Percentiles rank a stretch among this genome's conserved stretches.
Conservation (phyloP, 2,113 vertebrate genomes). For the Sinocyclocheilus maitianheensis region DNA sequence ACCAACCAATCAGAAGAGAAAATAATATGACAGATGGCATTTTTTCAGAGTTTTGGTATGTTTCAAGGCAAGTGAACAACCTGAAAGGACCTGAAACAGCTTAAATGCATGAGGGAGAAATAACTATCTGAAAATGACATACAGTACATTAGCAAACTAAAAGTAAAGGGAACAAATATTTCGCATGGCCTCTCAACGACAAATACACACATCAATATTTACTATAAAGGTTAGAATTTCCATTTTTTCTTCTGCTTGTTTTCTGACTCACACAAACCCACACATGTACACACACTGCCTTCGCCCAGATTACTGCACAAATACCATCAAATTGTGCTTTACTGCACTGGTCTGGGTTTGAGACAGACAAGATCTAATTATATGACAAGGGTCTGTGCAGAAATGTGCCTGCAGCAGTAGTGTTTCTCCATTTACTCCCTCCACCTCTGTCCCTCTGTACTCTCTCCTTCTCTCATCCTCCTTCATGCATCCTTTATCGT, state of each 20-base stretch:
- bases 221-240: not conserved
- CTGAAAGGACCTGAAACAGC: not conserved
- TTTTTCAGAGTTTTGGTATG: not conserved
- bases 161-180: not conserved
- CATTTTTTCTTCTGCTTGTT: constrained; percentile 1
- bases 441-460: not conserved
- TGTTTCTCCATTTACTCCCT: constrained; percentile 2
- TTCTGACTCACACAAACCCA: not conserved
- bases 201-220: not conserved
- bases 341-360: constrained; percentile 25
- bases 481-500: not conserved
- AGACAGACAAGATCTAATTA: constrained; percentile 47
- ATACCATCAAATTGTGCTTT: constrained; percentile 25
- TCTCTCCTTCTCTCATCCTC: not conserved
- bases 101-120: not conserved
- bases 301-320: constrained; percentile 2
- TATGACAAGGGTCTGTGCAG: constrained; percentile 34
- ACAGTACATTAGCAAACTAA: not conserved
- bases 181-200: not conserved
- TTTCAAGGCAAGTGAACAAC: not conserved
- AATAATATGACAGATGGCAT: not conserved
- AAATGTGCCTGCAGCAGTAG: constrained; percentile 19
- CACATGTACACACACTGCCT: not conserved
- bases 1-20: not conserved
- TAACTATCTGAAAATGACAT: not conserved